Conservation (phyloP, 2,113 vertebrate species). For the Poecile atricapillus region DNA sequence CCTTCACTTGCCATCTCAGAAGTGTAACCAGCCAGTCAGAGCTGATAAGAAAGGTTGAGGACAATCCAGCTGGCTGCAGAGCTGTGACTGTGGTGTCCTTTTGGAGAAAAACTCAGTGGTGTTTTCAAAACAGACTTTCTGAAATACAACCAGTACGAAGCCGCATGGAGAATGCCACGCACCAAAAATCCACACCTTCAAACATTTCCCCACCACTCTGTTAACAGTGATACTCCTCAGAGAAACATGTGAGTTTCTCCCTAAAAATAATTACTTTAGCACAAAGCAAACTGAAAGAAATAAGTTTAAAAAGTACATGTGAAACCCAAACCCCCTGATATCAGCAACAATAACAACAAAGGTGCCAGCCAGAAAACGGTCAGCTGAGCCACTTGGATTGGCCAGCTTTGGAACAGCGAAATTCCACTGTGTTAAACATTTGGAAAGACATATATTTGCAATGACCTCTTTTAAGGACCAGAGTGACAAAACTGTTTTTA, state of each 20-base stretch:
- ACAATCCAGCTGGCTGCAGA: not conserved
- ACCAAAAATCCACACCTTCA: not conserved
- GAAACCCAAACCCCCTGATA: not conserved
- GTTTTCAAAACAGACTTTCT: not conserved
- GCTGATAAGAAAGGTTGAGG: not conserved
- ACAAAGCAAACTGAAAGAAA: not conserved
- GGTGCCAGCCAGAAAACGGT: not conserved
- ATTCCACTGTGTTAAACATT: not conserved
- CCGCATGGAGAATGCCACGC: not conserved
- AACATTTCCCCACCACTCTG: not conserved
- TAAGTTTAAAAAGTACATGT: not conserved
- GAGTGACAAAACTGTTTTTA: not conserved
- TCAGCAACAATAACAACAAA: not conserved
- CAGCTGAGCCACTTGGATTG: not conserved
- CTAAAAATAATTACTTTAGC: not conserved
- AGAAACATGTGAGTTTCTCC: not conserved
- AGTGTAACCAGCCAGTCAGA: not conserved
- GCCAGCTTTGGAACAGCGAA: not conserved
- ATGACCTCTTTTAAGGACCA: not conserved
- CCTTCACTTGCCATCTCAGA: not conserved
- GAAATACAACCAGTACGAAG: rapidly evolving
- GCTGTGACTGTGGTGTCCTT: not conserved
- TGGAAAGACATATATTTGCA: not conserved
- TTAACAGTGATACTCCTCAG: not conserved
- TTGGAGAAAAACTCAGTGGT: not conserved